Conservation (phyloP, 1,140 invertebrate genomes). For the Drosophila dunni region DNA sequence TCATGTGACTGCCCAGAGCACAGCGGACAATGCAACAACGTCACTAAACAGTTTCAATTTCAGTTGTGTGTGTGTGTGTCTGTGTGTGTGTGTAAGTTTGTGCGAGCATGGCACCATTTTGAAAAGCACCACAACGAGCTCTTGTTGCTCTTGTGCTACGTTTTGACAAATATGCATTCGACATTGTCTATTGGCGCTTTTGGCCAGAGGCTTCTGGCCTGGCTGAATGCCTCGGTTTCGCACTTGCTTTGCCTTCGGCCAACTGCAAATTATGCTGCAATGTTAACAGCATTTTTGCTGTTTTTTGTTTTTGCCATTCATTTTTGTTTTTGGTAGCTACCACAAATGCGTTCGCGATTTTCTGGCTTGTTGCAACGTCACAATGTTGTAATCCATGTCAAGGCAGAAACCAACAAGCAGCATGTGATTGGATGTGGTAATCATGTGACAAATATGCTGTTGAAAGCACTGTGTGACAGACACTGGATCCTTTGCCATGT, state of each 20-base stretch:
- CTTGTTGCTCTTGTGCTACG: slow-evolving; percentile 26
- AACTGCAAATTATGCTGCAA: slow-evolving; percentile 46
- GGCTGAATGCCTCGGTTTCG: slow-evolving; percentile 45
- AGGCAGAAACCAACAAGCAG: slow-evolving; percentile 22
- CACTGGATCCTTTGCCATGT: slow-evolving; percentile 16
- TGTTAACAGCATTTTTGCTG: slow-evolving; percentile 5
- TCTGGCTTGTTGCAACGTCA: slow-evolving; percentile 45
- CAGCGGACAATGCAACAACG: slow-evolving; percentile 39
- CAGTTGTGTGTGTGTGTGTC: slow-evolving; percentile 39
- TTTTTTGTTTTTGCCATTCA: background rate
- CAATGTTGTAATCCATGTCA: slow-evolving; percentile 52
- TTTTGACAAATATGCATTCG: slow-evolving; percentile 77
- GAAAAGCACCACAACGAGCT: slow-evolving; percentile 48
- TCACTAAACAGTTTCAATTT: slow-evolving; percentile 78
- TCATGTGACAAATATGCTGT: slow-evolving; percentile 76
- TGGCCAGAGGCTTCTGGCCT: slow-evolving; percentile 35
- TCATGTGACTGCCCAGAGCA: slow-evolving; percentile 64
- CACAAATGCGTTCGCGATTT: slow-evolving; percentile 56
- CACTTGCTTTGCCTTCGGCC: slow-evolving; percentile 56
- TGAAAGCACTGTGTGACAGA: slow-evolving; percentile 12
- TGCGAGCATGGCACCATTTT: slow-evolving; percentile 24
- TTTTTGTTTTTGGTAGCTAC: slow-evolving; percentile 4
- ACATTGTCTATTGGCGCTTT: slow-evolving; percentile 76
- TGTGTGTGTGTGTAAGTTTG: slow-evolving; percentile 13
- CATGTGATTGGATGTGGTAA: slow-evolving; percentile 74